Evolutionary conservation across 1,140 invertebrate genomes (phyloP).

Genomic region (Drosophila navojoa): DNA sequence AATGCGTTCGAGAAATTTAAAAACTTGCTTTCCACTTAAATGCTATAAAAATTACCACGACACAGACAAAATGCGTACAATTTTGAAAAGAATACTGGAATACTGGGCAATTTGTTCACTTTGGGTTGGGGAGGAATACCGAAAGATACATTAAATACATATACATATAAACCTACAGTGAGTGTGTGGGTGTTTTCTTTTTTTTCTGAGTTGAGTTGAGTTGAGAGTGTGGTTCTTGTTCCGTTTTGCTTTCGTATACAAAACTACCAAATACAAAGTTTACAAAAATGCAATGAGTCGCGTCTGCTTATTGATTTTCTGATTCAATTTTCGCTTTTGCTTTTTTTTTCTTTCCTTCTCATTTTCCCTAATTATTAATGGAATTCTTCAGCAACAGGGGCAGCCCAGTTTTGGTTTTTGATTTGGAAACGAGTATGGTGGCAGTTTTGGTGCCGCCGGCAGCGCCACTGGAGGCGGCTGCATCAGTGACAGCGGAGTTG

Average conservation of each 20-base stretch:
- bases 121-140: constrained; percentile 24
- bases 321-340: constrained; percentile 11
- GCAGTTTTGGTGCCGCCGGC: constrained; percentile 77
- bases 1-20: constrained; percentile 66
- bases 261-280: constrained; percentile 74
- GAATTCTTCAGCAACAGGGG: constrained; percentile 83
- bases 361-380: constrained; percentile 77
- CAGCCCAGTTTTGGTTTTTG: constrained; percentile 84
- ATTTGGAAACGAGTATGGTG: constrained; percentile 84
- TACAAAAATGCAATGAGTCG: constrained; percentile 59
- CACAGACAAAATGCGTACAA: constrained; percentile 32
- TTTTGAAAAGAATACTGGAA: constrained; percentile 40
- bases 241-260: constrained; percentile 59
- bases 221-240: constrained; percentile 1
- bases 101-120: constrained; percentile 54
- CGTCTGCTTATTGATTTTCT: constrained; percentile 36
- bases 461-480: constrained; percentile 32
- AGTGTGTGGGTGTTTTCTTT: constrained; percentile 9
- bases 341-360: neutral
- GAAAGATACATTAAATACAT: constrained; percentile 55
- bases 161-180: constrained; percentile 49
- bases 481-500: constrained; percentile 43
- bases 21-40: constrained; percentile 37
- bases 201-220: neutral
- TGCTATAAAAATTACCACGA: constrained; percentile 43